These are phyloP conservation scores for Hirtodrosophila alboralis DNA, from an alignment of 2,888 invertebrate species.

Conservation along the genomic window DNA sequence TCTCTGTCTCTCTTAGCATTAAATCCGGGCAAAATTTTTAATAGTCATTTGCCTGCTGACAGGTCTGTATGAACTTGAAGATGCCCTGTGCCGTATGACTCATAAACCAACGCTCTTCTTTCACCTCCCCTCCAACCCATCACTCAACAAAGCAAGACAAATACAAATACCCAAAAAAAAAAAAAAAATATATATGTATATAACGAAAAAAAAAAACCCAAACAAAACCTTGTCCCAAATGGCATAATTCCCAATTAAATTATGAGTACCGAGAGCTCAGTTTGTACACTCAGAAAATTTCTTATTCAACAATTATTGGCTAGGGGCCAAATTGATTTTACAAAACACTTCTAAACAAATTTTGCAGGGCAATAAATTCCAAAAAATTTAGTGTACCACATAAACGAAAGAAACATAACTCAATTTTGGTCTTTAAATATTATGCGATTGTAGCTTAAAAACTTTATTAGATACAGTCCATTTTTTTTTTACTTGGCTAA, in stretches of 20 bases:
- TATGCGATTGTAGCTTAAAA: not conserved
- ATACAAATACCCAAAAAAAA: conserved; percentile 7
- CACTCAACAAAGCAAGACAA: not conserved
- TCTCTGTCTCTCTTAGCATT: conserved; percentile 4
- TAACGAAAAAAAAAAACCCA: conserved; percentile 1
- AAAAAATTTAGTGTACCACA: conserved; percentile 21
- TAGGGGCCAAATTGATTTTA: conserved; percentile 32
- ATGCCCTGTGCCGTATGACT: conserved; percentile 51
- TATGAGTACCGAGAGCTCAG: conserved; percentile 25
- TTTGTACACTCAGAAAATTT: conserved; percentile 6
- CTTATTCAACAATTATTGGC: conserved; percentile 57
- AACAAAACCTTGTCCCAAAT: conserved; percentile 51
- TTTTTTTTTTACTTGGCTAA: too few species aligned
- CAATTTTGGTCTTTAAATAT: conserved; percentile 17
- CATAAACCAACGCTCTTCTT: conserved; percentile 13
- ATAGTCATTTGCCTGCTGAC: conserved; percentile 44
- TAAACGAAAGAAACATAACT: conserved; percentile 40
- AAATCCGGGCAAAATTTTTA: conserved; percentile 39
- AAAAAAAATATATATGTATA: not conserved
- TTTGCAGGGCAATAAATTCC: conserved; percentile 40
- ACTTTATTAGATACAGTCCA: conserved; percentile 3
- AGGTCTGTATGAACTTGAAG: conserved; percentile 49
- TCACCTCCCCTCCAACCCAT: not conserved
- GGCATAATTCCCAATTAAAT: conserved; percentile 45
- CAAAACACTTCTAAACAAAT: conserved; percentile 18